Percentiles rank a stretch among this genome's conserved stretches.
These are phyloP conservation scores for Planococcus citri DNA, from an alignment of 1,140 invertebrate genomes.

Conservation along the genomic window DNA sequence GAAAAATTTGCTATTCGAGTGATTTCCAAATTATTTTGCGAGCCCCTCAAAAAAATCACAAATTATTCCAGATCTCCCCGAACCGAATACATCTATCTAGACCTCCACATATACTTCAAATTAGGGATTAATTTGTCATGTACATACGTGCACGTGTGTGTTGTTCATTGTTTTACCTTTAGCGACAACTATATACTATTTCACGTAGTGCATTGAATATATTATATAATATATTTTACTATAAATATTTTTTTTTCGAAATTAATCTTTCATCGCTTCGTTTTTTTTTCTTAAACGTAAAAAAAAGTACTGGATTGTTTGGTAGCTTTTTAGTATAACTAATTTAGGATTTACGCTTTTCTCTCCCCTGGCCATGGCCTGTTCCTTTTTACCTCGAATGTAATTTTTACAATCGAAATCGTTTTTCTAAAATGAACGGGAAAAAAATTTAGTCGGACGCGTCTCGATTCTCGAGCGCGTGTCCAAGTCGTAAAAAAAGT, in stretches of 20 bases:
- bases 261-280: background rate
- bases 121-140: background rate
- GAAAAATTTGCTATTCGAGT: no score
- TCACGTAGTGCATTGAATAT: constrained; percentile 7
- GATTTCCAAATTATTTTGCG: no score
- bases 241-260: background rate
- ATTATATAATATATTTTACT: background rate
- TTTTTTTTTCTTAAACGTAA: constrained; percentile 4
- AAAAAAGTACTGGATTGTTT: background rate
- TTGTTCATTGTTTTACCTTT: background rate
- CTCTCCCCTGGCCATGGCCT: background rate
- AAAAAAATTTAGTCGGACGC: no score
- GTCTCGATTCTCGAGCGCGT: no score
- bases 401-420: no score
- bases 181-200: background rate
- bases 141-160: constrained; percentile 5
- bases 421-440: no score
- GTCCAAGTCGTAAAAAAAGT: no score
- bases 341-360: background rate
- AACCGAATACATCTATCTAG: no score
- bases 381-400: no score
- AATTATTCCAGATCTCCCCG: no score
- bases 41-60: no score
- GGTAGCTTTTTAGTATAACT: background rate
- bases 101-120: no score